These are phyloP conservation scores for Temnopleurus reevesii DNA, from an alignment of 53 echinoderm and acorn worm genomes.

Conservation along the genomic window DNA sequence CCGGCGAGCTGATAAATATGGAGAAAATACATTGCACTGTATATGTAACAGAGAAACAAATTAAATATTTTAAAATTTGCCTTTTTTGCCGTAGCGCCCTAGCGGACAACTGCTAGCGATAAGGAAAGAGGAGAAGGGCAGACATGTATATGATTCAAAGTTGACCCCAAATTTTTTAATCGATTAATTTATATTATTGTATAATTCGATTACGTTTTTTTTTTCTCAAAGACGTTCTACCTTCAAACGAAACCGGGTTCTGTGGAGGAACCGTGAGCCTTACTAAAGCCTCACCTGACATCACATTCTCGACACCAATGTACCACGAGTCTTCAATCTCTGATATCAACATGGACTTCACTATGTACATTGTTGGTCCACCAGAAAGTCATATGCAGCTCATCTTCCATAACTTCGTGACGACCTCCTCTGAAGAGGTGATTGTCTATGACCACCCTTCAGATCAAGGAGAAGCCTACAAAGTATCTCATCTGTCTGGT, in stretches of 20 bases:
- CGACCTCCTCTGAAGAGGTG: background rate
- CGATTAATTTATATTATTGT: too few species aligned
- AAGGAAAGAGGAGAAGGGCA: too few species aligned
- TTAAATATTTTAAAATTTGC: too few species aligned
- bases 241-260: background rate
- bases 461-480: background rate
- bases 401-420: background rate
- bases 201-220: too few species aligned
- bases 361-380: conserved; percentile 4
- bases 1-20: too few species aligned
- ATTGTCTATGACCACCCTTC: background rate
- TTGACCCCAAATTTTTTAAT: too few species aligned
- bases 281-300: background rate
- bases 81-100: too few species aligned
- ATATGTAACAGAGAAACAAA: too few species aligned
- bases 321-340: background rate
- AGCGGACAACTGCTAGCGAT: too few species aligned
- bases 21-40: too few species aligned
- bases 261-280: background rate
- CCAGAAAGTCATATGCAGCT: background rate
- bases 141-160: too few species aligned
- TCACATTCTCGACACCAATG: background rate
- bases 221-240: background rate
- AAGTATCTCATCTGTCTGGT: background rate
- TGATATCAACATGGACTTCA: conserved; percentile 9